Percentiles rank a stretch among this genome's conserved stretches.
These are phyloP conservation scores for Ceratina japonica DNA, from an alignment of 1,140 invertebrate genomes.

Conservation along the genomic window DNA sequence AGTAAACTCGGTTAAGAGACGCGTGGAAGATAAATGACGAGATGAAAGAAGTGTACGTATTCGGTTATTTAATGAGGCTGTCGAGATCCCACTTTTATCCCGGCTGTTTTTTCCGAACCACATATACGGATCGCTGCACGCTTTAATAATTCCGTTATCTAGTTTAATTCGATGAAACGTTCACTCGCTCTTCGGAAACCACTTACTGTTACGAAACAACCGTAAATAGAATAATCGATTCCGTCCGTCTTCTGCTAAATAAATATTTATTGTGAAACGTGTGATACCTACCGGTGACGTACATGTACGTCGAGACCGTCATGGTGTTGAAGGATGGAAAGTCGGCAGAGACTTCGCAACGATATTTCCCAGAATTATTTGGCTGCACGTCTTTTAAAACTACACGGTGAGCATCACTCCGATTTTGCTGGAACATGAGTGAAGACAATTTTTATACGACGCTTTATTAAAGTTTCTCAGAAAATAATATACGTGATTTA, in stretches of 20 bases:
- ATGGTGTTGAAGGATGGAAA: constrained; percentile 85
- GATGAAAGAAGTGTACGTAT: constrained; percentile 9
- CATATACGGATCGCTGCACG: constrained; percentile 24
- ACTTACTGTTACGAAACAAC: neutral
- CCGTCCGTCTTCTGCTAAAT: neutral
- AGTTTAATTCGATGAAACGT: constrained; percentile 4
- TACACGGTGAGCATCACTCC: constrained; percentile 80
- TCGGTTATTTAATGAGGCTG: constrained; percentile 34
- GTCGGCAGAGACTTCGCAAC: constrained; percentile 88
- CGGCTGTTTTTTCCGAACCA: neutral
- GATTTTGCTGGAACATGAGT: constrained; percentile 68
- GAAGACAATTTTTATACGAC: neutral
- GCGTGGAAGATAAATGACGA: neutral
- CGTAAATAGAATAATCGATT: neutral
- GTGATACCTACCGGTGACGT: constrained; percentile 85
- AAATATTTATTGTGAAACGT: neutral
- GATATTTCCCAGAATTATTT: constrained; percentile 84
- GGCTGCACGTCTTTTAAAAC: constrained; percentile 84
- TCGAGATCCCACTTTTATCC: too few relatives aligned
- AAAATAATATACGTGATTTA: too few relatives aligned
- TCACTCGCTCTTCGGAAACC: neutral
- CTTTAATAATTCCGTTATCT: constrained; percentile 35
- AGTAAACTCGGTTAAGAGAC: constrained; percentile 39
- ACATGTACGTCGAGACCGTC: constrained; percentile 83
- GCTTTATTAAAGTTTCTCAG: neutral